These are phyloP conservation scores for Microhierax caerulescens DNA, from an alignment of 2,797 vertebrate genomes.

Conservation along the genomic window DNA sequence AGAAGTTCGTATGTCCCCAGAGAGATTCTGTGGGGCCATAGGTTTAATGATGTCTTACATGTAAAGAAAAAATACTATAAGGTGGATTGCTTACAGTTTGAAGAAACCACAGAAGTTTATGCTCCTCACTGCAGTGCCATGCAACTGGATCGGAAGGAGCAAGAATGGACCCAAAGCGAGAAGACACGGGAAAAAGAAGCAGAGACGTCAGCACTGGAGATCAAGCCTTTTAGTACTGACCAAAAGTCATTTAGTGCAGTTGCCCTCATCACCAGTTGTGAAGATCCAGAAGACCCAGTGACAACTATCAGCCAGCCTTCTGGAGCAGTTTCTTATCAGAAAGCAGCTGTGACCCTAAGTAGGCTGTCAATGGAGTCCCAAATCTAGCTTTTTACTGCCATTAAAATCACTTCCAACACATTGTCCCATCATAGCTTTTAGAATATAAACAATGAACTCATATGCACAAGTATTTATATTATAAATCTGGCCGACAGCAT, in stretches of 20 bases:
- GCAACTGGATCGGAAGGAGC: slow-evolving; percentile 82
- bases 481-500: neutral
- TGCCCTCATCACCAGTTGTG: slow-evolving; percentile 68
- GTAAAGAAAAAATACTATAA: slow-evolving; percentile 85
- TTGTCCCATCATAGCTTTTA: neutral
- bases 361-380: slow-evolving; percentile 77
- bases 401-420: neutral
- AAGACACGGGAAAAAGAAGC: neutral
- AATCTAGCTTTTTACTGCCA: slow-evolving; percentile 31
- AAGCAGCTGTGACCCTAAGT: slow-evolving; percentile 70
- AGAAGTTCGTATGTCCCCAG: slow-evolving; percentile 88
- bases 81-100: slow-evolving; percentile 90
- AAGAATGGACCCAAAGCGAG: slow-evolving; percentile 26
- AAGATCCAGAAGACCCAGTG: slow-evolving; percentile 49
- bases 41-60: slow-evolving; percentile 90
- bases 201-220: neutral
- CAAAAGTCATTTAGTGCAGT: slow-evolving; percentile 65
- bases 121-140: slow-evolving; percentile 88
- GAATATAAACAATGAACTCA: neutral
- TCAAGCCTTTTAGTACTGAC: slow-evolving; percentile 29
- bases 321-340: slow-evolving; percentile 59
- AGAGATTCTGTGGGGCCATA: slow-evolving; percentile 93
- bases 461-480: neutral
- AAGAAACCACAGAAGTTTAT: slow-evolving; percentile 86
- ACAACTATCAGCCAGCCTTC: neutral